A percentile compares a stretch with the other conserved stretches of the same genome.
phyloP scores from a whole-genome alignment of 2,888 invertebrate genomes.

The Amblyteles armatorius region DNA sequence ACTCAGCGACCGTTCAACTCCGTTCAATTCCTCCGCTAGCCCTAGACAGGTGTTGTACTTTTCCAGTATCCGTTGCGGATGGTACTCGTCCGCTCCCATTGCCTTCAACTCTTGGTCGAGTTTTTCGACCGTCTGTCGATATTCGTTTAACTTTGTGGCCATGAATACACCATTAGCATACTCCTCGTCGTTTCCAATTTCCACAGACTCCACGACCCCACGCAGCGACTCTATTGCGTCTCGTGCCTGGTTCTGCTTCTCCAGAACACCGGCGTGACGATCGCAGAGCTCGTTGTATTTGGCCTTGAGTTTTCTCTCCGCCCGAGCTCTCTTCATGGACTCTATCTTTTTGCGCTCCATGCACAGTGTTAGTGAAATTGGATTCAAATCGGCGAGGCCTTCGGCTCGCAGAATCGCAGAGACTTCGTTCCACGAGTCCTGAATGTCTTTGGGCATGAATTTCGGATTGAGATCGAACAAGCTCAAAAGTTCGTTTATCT shows the following conservation, averaged over 20 bases:
- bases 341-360: conserved; percentile 73
- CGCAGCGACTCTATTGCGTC: conserved; percentile 71
- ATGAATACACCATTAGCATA: conserved; percentile 72
- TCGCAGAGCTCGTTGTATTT: conserved; percentile 74
- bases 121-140: conserved; percentile 73
- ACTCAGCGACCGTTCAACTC: conserved; percentile 73
- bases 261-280: conserved; percentile 72
- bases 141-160: conserved; percentile 76
- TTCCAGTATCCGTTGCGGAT: conserved; percentile 73
- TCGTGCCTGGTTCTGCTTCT: conserved; percentile 71
- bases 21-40: conserved; percentile 71
- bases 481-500: conserved; percentile 73
- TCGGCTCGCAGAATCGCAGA: conserved; percentile 74
- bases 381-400: conserved; percentile 75
- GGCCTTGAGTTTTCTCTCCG: conserved; percentile 74
- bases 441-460: conserved; percentile 73
- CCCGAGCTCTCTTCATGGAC: conserved; percentile 70
- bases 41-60: conserved; percentile 76
- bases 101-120: conserved; percentile 73
- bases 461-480: conserved; percentile 75
- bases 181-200: conserved; percentile 70
- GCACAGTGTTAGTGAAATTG: conserved; percentile 70
- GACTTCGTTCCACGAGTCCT: conserved; percentile 74
- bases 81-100: conserved; percentile 73
- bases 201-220: conserved; percentile 62